Base-by-base conservation (phyloP, 2,797 vertebrate species). In the Chaunax sp. region DNA sequence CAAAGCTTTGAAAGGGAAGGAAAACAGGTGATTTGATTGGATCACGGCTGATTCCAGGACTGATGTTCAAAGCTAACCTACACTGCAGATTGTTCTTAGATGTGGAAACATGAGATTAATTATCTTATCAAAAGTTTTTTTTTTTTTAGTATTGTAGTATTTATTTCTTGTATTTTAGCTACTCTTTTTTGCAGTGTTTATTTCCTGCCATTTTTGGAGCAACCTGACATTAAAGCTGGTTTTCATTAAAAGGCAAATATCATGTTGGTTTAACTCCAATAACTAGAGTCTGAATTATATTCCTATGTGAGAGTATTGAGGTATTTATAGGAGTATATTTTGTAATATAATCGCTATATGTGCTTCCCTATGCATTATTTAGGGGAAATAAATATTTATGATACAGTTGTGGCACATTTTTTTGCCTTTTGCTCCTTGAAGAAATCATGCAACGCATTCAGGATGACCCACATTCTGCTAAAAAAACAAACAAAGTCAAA, bases 311-410 rank as follows among this genome's bases (percentile, higher is more conserved):
- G n/a, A n/a, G n/a, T n/a, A n/a, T 30, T 51, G 8, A 47, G 37
- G 58, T 59, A 78, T 72, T 75, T 68, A 73, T 69, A 51, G 52
- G 20, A 7, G 43, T 28, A 49, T 72, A 43, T 77, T 78, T 83
- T 70, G 67, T 70, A 72, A 72, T 77, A 44, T 75, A 82, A 81
- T 78, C 46, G 78, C 70, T 64, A 55, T 78, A 75, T 64, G 54
- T 84, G 69, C 69, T 63, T 68, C 65, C 54, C 30, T 33, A 54
- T 84, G 52, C 72, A 82, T 81, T 77, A 83, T 72, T 82, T 18
- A 82, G 50, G 55, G n/a, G 53, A 69, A 41, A 77, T 81, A 55
- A 70, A 85, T 80, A 85, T 84, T 82, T 73, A 81, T 78, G 64
- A 64, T 22, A 28, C 38, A 57, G 59, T 64, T 43, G 37, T 73